These are phyloP conservation scores for Pimpla rufipes DNA, from an alignment of 2,888 invertebrate genomes.

Conservation along the genomic window DNA sequence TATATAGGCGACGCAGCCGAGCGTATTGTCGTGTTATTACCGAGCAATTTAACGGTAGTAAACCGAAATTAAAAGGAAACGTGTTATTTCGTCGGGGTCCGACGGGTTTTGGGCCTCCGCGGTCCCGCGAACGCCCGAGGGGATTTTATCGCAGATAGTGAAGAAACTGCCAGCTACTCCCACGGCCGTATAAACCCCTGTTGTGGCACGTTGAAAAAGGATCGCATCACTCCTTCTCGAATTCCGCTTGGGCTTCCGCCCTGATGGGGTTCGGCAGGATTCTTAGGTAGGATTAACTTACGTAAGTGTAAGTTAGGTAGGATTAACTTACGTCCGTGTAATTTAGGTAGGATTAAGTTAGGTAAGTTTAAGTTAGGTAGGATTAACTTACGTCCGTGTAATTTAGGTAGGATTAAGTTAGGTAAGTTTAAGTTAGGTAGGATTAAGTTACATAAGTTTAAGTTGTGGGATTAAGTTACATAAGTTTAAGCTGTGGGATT, in stretches of 20 bases:
- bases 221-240: background rate
- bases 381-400: no score
- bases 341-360: no score
- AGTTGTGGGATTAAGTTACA: no score
- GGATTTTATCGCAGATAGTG: background rate
- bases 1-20: constrained; percentile 26
- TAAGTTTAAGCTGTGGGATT: no score
- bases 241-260: background rate
- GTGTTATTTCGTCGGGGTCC: constrained; percentile 76
- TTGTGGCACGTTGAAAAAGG: no score
- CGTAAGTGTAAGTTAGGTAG: background rate
- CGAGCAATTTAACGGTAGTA: constrained; percentile 83
- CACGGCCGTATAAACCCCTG: no score
- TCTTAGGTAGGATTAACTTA: background rate
- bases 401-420: no score
- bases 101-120: constrained; percentile 21
- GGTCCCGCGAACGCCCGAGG: constrained; percentile 17
- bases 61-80: constrained; percentile 82
- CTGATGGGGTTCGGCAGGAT: background rate
- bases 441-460: no score
- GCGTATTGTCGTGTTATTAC: constrained; percentile 80
- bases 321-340: no score
- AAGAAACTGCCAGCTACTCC: constrained; percentile 7
- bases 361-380: no score
- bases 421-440: no score